A percentile compares a stretch with the other conserved stretches of the same genome.
These are phyloP conservation scores for Entomyzon cyanotis DNA, from an alignment of 2,113 vertebrate species.

Conservation along the genomic window DNA sequence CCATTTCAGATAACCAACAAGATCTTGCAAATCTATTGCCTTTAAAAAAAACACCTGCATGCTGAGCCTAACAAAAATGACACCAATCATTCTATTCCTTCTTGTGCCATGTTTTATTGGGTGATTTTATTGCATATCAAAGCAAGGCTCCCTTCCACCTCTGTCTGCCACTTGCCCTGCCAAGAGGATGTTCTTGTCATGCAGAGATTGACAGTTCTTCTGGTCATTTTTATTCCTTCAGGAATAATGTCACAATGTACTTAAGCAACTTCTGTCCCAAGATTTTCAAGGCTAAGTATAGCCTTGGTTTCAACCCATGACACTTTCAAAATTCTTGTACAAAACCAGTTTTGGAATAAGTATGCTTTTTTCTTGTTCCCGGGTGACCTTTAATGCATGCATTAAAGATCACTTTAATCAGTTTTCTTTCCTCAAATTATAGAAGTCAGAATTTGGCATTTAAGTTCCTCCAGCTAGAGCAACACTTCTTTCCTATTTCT, in stretches of 20 bases:
- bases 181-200: not conserved
- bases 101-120: not conserved
- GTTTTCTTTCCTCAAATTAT: not conserved
- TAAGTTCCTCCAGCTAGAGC: not conserved
- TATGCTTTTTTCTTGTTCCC: not conserved
- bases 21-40: not conserved
- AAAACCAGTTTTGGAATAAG: not conserved
- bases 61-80: not conserved
- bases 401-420: not conserved
- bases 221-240: not conserved
- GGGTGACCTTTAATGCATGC: not conserved
- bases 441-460: not conserved
- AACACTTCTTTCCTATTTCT: not conserved
- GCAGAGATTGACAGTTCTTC: not conserved
- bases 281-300: conserved; percentile 5
- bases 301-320: not conserved
- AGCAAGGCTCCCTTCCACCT: not conserved
- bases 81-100: not conserved
- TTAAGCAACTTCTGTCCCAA: conserved; percentile 13
- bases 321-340: not conserved
- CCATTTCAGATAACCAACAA: not conserved
- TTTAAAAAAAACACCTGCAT: not conserved
- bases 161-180: not conserved
- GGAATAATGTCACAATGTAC: not conserved
- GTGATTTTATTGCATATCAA: not conserved